These are phyloP conservation scores for Antedon mediterranea DNA, from an alignment of 53 echinoderm and acorn worm species.

Conservation along the genomic window DNA sequence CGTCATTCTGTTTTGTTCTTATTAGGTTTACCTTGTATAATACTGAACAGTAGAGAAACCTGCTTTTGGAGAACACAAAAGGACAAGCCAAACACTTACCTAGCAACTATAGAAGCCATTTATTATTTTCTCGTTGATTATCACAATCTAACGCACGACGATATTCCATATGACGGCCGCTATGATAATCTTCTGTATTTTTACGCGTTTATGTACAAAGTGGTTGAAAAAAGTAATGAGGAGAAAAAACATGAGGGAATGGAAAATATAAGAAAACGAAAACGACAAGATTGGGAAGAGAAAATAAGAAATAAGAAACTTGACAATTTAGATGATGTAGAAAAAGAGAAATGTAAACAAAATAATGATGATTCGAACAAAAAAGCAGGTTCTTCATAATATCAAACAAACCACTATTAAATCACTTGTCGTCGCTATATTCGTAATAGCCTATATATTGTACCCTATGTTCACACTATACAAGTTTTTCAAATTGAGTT, in stretches of 20 bases:
- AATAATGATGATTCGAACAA: too few relatives aligned
- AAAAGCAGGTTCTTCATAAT: too few relatives aligned
- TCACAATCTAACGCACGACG: slow-evolving; percentile 13
- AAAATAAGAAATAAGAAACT: not conserved
- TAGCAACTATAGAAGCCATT: slow-evolving; percentile 92
- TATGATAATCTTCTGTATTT: slow-evolving; percentile 88
- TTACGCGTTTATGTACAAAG: slow-evolving; percentile 60
- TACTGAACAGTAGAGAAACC: slow-evolving; percentile 39
- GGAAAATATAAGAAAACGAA: slow-evolving; percentile 14
- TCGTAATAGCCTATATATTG: too few relatives aligned
- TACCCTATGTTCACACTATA: too few relatives aligned
- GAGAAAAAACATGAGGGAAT: not conserved
- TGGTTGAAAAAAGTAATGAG: slow-evolving; percentile 36
- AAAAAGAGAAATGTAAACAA: too few relatives aligned
- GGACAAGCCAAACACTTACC: slow-evolving; percentile 43
- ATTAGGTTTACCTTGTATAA: slow-evolving; percentile 59
- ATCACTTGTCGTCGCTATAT: too few relatives aligned
- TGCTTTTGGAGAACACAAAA: slow-evolving; percentile 74
- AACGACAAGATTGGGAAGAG: not conserved
- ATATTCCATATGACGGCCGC: slow-evolving; percentile 13
- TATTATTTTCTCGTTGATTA: slow-evolving; percentile 79
- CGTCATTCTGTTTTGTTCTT: not conserved
- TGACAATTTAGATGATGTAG: too few relatives aligned
- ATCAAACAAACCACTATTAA: too few relatives aligned
- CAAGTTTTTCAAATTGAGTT: too few relatives aligned